These are phyloP conservation scores for Epinephelus fuscoguttatus DNA, from an alignment of 2,113 vertebrate genomes.

Conservation along the genomic window DNA sequence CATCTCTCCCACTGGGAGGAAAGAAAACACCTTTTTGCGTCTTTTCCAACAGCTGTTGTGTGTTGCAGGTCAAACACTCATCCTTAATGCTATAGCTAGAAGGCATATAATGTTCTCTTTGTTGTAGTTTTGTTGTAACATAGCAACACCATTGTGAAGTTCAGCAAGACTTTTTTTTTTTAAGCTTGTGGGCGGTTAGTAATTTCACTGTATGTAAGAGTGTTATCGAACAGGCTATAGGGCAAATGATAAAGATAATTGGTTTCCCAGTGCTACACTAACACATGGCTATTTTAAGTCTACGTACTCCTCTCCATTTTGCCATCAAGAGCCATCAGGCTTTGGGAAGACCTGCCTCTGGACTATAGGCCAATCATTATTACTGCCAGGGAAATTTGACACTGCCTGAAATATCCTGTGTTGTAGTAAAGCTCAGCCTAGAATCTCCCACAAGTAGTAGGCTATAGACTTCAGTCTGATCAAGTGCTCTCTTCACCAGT, in stretches of 20 bases:
- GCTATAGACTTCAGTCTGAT: slow-evolving; percentile 60
- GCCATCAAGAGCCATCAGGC: slow-evolving; percentile 68
- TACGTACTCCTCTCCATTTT: slow-evolving; percentile 45
- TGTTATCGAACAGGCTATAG: slow-evolving; percentile 73
- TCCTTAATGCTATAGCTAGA: slow-evolving; percentile 33
- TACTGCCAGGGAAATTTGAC: slow-evolving; percentile 69
- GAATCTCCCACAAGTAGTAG: slow-evolving; percentile 50
- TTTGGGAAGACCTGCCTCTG: slow-evolving; percentile 51
- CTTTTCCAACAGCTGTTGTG: slow-evolving; percentile 55
- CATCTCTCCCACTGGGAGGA: not conserved
- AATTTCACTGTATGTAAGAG: slow-evolving; percentile 73
- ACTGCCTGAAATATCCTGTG: slow-evolving; percentile 60
- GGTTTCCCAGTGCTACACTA: slow-evolving; percentile 58
- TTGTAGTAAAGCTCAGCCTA: slow-evolving; percentile 58
- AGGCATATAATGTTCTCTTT: slow-evolving; percentile 42
- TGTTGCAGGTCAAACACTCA: slow-evolving; percentile 58
- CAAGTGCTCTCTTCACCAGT: slow-evolving; percentile 55
- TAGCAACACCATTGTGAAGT: slow-evolving; percentile 59
- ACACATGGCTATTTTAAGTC: slow-evolving; percentile 63
- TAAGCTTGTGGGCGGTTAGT: slow-evolving; percentile 64
- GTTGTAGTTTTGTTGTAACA: slow-evolving; percentile 65
- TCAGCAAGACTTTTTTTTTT: slow-evolving; percentile 43
- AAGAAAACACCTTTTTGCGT: slow-evolving; percentile 36
- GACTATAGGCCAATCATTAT: slow-evolving; percentile 64
- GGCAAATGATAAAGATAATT: slow-evolving; percentile 80